Percentiles rank a stretch among this genome's conserved stretches.
These are phyloP conservation scores for Gila robusta DNA, from an alignment of 2,797 vertebrate species.

Conservation along the genomic window DNA sequence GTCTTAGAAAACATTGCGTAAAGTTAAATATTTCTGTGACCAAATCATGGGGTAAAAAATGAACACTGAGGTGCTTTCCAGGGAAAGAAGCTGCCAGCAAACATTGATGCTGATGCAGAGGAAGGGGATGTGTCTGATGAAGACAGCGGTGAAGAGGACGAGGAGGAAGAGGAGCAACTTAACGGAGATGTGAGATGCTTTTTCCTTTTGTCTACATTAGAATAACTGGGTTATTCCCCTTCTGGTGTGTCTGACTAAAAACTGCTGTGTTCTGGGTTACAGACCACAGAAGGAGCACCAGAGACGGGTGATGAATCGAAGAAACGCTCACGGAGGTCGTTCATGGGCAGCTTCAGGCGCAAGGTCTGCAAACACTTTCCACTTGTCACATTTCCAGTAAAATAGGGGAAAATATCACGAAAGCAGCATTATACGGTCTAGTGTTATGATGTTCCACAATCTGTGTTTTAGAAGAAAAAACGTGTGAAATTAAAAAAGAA, in stretches of 20 bases:
- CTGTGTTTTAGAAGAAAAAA: slow-evolving; percentile 84
- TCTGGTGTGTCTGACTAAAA: slow-evolving; percentile 2
- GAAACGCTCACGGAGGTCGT: slow-evolving; percentile 77
- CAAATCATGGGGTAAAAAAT: slow-evolving; percentile 1
- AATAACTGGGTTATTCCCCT: neutral
- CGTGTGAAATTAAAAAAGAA: slow-evolving; percentile 81
- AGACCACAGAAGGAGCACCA: slow-evolving; percentile 76
- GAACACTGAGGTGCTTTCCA: slow-evolving; percentile 60
- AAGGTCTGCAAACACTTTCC: slow-evolving; percentile 78
- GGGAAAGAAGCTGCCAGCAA: slow-evolving; percentile 94
- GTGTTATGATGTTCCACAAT: slow-evolving; percentile 3
- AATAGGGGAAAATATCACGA: neutral
- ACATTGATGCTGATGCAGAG: slow-evolving; percentile 88
- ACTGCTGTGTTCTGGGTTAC: slow-evolving; percentile 52
- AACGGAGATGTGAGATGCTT: slow-evolving; percentile 79
- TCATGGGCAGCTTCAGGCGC: slow-evolving; percentile 88
- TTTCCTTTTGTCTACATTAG: neutral
- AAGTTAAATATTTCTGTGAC: neutral
- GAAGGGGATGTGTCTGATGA: slow-evolving; percentile 97
- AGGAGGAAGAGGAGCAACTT: slow-evolving; percentile 86
- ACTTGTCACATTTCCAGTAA: neutral
- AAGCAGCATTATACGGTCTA: neutral
- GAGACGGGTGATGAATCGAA: slow-evolving; percentile 76
- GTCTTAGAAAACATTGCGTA: neutral
- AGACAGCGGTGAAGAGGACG: slow-evolving; percentile 92